These are phyloP conservation scores for Chymomyza procnemis DNA, from an alignment of 2,888 invertebrate genomes.

Conservation along the genomic window DNA sequence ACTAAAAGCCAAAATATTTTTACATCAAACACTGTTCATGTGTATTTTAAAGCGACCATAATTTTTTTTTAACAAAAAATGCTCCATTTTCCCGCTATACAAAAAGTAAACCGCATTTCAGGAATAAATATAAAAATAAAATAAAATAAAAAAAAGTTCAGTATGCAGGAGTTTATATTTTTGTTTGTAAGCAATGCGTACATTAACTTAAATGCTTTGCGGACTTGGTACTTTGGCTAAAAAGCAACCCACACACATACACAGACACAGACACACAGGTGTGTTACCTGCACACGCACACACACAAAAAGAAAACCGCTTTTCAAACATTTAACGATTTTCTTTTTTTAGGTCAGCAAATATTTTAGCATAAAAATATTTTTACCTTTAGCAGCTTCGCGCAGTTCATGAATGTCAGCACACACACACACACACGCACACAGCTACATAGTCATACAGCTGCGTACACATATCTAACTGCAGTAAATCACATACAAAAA, in stretches of 20 bases:
- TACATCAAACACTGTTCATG: neutral
- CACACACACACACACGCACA: slow-evolving; percentile 18
- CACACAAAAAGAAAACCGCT: slow-evolving; percentile 45
- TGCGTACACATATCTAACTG: neutral
- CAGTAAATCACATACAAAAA: neutral
- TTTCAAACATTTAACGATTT: slow-evolving; percentile 72
- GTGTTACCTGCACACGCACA: neutral
- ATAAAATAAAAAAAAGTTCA: neutral
- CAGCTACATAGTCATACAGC: slow-evolving; percentile 16
- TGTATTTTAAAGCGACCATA: neutral
- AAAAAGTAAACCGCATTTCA: neutral
- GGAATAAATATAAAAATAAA: neutral
- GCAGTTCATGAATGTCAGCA: slow-evolving; percentile 55
- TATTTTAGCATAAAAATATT: slow-evolving; percentile 65
- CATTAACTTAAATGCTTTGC: slow-evolving; percentile 71
- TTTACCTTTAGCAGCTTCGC: slow-evolving; percentile 25
- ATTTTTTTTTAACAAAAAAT: neutral
- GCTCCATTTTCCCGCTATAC: neutral
- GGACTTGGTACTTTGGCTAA: slow-evolving; percentile 67
- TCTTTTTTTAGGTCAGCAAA: slow-evolving; percentile 67
- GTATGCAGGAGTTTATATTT: slow-evolving; percentile 13
- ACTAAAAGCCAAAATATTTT: neutral
- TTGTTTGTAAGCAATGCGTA: slow-evolving; percentile 41
- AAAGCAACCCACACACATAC: slow-evolving; percentile 33
- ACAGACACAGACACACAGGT: too few relatives aligned